phyloP scores from a whole-genome alignment of 2,888 invertebrate species.

The Dicranocentrus wangi region DNA sequence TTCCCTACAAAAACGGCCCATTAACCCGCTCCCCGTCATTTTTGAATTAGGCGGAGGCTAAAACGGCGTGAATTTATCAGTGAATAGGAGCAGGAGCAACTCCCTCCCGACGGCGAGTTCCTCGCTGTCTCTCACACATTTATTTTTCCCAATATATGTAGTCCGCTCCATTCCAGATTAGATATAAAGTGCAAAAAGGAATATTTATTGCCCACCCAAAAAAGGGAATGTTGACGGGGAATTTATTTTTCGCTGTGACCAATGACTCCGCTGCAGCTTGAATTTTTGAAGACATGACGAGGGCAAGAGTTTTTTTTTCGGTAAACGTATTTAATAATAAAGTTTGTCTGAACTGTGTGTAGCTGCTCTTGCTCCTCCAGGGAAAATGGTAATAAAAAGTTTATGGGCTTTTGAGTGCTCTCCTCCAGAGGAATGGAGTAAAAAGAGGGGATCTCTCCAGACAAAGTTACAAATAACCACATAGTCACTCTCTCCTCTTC shows the following conservation, averaged over 20 bases:
- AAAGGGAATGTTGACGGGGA: no score
- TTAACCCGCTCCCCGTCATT: conserved; percentile 50
- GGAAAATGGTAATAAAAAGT: conserved; percentile 61
- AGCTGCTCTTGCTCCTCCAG: conserved; percentile 40
- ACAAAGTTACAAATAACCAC: conserved; percentile 17
- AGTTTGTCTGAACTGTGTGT: no score
- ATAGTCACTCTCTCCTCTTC: background rate
- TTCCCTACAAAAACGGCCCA: conserved; percentile 48
- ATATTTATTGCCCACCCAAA: no score
- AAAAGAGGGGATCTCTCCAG: conserved; percentile 2
- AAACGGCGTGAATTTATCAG: conserved; percentile 49
- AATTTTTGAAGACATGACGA: no score
- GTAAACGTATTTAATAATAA: conserved; percentile 61
- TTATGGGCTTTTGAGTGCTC: conserved; percentile 61
- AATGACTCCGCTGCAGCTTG: no score
- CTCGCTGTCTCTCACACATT: no score
- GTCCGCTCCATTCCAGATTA: conserved; percentile 59
- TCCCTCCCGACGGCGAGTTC: background rate
- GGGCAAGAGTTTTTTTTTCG: no score
- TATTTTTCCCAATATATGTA: no score
- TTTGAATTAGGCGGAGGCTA: conserved; percentile 40
- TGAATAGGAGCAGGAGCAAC: conserved; percentile 10
- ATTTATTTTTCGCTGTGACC: no score
- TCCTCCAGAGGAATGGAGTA: conserved; percentile 25
- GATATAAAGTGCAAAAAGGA: conserved; percentile 54